Conservation (phyloP, 2,113 vertebrate genomes). For the Sporophila hypoxantha region DNA sequence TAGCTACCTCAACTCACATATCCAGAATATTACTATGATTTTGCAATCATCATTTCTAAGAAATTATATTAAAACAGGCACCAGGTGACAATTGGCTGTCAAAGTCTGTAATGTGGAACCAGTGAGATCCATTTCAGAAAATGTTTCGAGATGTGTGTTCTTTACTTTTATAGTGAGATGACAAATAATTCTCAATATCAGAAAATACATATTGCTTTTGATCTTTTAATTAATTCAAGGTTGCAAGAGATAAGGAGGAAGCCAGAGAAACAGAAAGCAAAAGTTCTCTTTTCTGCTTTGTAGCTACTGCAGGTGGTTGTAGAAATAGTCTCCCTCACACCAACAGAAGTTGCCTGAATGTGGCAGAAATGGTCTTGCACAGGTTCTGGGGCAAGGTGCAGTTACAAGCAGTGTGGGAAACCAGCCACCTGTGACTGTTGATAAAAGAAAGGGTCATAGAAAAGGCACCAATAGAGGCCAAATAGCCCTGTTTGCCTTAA, state of each 20-base stretch:
- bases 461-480: background rate
- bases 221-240: constrained; percentile 30
- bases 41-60: background rate
- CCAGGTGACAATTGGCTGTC: background rate
- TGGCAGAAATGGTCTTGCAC: background rate
- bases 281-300: background rate
- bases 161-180: background rate
- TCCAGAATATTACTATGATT: background rate
- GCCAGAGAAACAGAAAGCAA: background rate
- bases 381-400: background rate
- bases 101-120: background rate
- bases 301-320: background rate
- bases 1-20: background rate
- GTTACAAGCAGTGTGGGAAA: background rate
- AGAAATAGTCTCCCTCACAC: background rate
- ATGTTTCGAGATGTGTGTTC: background rate
- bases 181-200: constrained; percentile 7
- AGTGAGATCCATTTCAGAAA: background rate
- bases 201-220: constrained; percentile 13
- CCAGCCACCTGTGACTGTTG: no score
- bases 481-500: background rate
- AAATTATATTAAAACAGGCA: background rate
- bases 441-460: background rate
- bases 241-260: background rate
- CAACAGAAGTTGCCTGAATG: background rate